Base-by-base conservation (phyloP, 1,140 invertebrate genomes). In the Manduca sexta region DNA sequence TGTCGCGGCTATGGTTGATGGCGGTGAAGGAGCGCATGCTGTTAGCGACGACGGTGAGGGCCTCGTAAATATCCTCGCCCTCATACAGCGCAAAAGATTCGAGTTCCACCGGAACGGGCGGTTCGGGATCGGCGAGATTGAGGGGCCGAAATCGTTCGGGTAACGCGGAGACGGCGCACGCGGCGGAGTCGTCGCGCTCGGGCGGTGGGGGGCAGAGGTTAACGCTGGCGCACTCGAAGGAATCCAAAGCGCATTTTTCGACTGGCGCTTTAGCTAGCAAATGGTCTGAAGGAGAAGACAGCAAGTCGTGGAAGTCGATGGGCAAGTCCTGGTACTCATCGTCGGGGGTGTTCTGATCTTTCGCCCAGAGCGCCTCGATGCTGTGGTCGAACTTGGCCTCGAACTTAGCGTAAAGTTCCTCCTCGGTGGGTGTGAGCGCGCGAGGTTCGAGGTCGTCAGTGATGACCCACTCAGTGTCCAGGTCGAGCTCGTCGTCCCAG, bases 361-460 rank as follows among this genome's bases (percentile, higher is more conserved):
- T 84, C 7, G 75, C 69, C 91, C 90, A 92, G 30, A 92, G 69
- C 17, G 90, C 89, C 65, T 91, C 89, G n/a, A 91, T 82, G 63
- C 87, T 90, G 34, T 88, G 82, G 69, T 91, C 88, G 69, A 91
- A 91, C 65, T 91, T 92, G 6, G 90, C 91, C 62, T 91, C 87
- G 48, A 91, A 87, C 57, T 90, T 88, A 4, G 89, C 90, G 54
- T 91, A 88, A 46, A 88, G 77, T 47, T 88, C 80, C 49, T 87
- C 85, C 63, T 91, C 89, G 48, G 70, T 66, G 10, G 80, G 80
- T 41, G 74, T 72, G 17, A 64, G 63, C 4, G 63, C 70, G 26
- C 68, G 56, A 17, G 73, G 65, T 12, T 69, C 70, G 4, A 74
- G 51, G 51, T 79, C 73, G 29, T 85, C 82, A 8, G 69, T 59